Conservation (phyloP, 2,113 vertebrate genomes). For the Lepisosteus osseus region DNA sequence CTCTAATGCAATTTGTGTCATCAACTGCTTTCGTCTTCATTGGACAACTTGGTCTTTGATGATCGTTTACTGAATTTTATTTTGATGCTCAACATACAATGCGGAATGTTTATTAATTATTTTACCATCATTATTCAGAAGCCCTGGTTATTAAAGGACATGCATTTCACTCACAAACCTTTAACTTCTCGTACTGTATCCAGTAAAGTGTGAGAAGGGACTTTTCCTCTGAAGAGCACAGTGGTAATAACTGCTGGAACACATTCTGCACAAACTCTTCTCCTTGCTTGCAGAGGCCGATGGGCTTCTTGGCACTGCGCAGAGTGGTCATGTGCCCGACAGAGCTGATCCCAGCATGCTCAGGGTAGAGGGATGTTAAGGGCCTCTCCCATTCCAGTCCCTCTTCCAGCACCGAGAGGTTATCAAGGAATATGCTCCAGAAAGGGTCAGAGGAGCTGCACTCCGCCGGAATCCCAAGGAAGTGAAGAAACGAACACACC, state of each 20-base stretch:
- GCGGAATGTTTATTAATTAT: not conserved
- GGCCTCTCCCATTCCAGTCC: conserved; percentile 56
- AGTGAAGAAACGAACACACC: conserved; percentile 77
- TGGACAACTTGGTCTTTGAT: too few relatives aligned
- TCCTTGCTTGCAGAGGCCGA: conserved; percentile 76
- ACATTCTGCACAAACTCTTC: conserved; percentile 82
- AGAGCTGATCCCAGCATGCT: conserved; percentile 61
- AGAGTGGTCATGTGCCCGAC: conserved; percentile 75
- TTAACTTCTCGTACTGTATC: conserved; percentile 87
- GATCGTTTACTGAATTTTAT: too few relatives aligned
- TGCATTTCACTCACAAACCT: conserved; percentile 63
- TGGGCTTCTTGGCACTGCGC: conserved; percentile 48
- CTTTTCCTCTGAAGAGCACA: conserved; percentile 67
- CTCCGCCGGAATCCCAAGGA: conserved; percentile 79
- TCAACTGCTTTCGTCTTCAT: too few relatives aligned
- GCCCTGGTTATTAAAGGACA: not conserved
- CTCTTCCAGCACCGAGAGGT: conserved; percentile 66
- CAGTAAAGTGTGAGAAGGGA: conserved; percentile 69
- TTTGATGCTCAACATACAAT: too few relatives aligned
- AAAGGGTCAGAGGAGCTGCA: conserved; percentile 49
- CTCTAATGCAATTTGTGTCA: too few relatives aligned
- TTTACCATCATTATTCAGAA: not conserved
- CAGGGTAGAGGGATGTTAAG: conserved; percentile 59
- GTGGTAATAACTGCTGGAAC: conserved; percentile 66
- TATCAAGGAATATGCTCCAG: conserved; percentile 76